A percentile compares a stretch with the other conserved stretches of the same genome.
Conservation (phyloP, 2,113 vertebrate species). For the Ictidomys tridecemlineatus region DNA sequence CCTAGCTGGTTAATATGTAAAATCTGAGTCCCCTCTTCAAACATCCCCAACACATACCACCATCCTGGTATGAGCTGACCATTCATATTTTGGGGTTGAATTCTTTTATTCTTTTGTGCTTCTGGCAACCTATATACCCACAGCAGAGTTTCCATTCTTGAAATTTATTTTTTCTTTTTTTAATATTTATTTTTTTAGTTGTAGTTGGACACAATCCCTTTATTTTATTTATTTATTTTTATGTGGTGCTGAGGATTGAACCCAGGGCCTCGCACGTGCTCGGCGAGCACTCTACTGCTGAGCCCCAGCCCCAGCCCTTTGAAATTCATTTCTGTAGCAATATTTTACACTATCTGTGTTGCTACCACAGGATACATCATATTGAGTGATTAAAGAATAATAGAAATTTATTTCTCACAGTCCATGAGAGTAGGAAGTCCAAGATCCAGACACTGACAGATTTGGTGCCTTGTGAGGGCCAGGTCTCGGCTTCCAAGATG, state of each 20-base stretch:
- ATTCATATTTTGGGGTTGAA: neutral
- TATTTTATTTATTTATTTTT: no score
- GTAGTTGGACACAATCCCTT: no score
- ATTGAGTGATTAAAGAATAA: neutral
- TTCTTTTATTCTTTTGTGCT: neutral
- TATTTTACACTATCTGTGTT: neutral
- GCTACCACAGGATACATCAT: neutral
- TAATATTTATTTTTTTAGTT: no score
- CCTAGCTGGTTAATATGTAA: neutral
- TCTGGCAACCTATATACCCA: neutral
- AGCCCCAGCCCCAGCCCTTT: no score
- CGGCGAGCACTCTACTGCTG: no score
- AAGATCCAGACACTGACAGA: no score
- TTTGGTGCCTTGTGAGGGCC: neutral
- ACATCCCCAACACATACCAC: no score
- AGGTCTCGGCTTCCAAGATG: neutral
- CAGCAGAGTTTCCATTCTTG: no score
- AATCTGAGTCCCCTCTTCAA: neutral
- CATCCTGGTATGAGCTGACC: neutral
- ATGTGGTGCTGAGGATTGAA: no score
- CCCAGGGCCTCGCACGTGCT: no score
- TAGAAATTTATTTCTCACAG: neutral
- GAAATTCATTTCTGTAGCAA: neutral
- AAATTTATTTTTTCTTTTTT: neutral
- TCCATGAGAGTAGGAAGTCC: neutral